phyloP scores from a whole-genome alignment of 1,140 invertebrate genomes.

The Cepaea nemoralis region DNA sequence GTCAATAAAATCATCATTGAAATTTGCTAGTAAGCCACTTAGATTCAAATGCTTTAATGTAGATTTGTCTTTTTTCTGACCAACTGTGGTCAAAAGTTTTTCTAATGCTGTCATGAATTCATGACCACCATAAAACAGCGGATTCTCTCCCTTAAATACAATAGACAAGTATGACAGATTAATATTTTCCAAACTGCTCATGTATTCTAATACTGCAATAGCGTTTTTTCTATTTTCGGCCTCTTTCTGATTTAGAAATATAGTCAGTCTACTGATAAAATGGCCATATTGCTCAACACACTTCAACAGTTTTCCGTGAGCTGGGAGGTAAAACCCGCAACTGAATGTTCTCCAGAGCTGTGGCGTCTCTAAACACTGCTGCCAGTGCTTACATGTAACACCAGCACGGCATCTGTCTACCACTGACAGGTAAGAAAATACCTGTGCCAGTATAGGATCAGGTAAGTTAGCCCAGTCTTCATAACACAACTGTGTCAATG shows the following conservation, averaged over 20 bases:
- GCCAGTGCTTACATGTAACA: constrained; percentile 20
- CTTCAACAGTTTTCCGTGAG: not conserved
- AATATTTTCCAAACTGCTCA: constrained; percentile 42
- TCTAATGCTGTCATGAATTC: constrained; percentile 52
- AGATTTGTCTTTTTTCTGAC: not conserved
- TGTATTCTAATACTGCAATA: constrained; percentile 40
- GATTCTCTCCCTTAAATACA: constrained; percentile 55
- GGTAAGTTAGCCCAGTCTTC: constrained; percentile 32
- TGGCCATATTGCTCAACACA: constrained; percentile 39
- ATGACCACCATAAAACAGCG: constrained; percentile 60
- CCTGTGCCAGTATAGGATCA: constrained; percentile 5
- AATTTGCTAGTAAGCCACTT: constrained; percentile 54
- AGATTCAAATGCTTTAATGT: constrained; percentile 55
- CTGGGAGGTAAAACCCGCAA: constrained; percentile 26
- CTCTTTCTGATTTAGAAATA: constrained; percentile 42
- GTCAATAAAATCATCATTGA: constrained; percentile 57
- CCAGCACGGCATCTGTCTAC: constrained; percentile 7
- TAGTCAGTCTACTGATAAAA: constrained; percentile 40
- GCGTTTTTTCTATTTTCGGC: constrained; percentile 47
- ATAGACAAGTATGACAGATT: constrained; percentile 47
- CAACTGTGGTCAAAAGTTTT: constrained; percentile 44
- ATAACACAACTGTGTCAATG: not conserved
- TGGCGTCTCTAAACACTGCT: constrained; percentile 22
- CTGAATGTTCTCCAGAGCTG: constrained; percentile 24
- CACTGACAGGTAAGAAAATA: constrained; percentile 19